These are phyloP conservation scores for Tragulus kanchil DNA, from an alignment of 2,113 vertebrate species.

Conservation along the genomic window DNA sequence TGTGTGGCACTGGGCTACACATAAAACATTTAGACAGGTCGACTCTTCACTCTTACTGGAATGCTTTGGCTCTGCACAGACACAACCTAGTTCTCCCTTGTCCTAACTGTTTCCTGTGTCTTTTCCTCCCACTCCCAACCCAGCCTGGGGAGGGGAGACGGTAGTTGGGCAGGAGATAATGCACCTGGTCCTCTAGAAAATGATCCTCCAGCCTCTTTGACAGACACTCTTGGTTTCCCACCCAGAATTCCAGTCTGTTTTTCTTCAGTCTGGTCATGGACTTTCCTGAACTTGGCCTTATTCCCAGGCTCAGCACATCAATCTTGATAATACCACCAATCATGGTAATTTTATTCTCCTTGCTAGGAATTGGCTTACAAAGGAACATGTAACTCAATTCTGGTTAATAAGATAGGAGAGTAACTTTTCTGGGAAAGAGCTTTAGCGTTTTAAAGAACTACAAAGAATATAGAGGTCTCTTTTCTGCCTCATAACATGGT, in stretches of 20 bases:
- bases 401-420: neutral
- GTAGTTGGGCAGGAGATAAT: neutral
- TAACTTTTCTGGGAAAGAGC: neutral
- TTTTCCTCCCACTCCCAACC: neutral
- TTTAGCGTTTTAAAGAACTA: constrained; percentile 32
- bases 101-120: neutral
- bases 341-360: constrained; percentile 36
- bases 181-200: neutral
- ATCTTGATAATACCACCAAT: constrained; percentile 36
- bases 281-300: neutral
- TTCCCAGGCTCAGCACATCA: neutral
- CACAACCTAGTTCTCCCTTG: neutral
- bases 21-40: neutral
- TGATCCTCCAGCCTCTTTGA: neutral
- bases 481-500: neutral
- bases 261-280: neutral
- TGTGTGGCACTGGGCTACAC: neutral
- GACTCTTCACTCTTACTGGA: neutral
- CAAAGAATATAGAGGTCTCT: neutral
- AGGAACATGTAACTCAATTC: constrained; percentile 35
- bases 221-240: neutral
- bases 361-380: neutral
- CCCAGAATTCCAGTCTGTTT: neutral
- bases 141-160: neutral
- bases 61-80: neutral